Conservation (phyloP, 2,888 invertebrate genomes). For the Anthophora plumipes region DNA sequence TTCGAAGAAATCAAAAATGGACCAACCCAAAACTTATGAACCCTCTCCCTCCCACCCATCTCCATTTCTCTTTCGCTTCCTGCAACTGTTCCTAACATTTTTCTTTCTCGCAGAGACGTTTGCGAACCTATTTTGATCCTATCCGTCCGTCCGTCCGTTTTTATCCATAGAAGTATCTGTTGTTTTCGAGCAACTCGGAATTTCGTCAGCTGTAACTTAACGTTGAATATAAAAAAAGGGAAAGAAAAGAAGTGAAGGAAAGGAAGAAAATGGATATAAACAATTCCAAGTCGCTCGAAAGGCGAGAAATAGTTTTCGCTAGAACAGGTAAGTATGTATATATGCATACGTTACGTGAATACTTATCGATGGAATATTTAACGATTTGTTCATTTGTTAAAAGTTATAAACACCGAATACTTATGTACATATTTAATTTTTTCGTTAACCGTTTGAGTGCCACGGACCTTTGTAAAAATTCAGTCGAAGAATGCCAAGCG, state of each 20-base stretch:
- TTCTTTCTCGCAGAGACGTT: neutral
- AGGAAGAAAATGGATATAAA: too few relatives aligned
- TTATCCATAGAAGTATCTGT: too few relatives aligned
- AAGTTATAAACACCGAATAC: constrained; percentile 45
- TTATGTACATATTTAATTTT: constrained; percentile 3
- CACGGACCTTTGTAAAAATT: too few relatives aligned
- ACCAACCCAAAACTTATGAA: constrained; percentile 4
- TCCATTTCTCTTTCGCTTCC: neutral
- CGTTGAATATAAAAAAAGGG: too few relatives aligned
- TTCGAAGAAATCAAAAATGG: constrained; percentile 1
- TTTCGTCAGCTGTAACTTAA: too few relatives aligned
- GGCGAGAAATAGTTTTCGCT: too few relatives aligned
- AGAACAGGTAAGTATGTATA: too few relatives aligned
- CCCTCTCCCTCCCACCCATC: neutral
- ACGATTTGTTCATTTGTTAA: constrained; percentile 43
- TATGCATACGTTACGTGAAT: constrained; percentile 29
- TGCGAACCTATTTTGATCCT: neutral
- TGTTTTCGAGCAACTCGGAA: too few relatives aligned
- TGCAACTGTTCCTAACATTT: neutral
- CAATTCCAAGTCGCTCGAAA: too few relatives aligned
- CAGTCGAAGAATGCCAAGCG: too few relatives aligned
- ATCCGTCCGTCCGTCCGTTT: constrained; percentile 23
- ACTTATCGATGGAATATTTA: constrained; percentile 67
- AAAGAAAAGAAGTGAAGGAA: too few relatives aligned
- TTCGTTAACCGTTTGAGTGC: too few relatives aligned